These are phyloP conservation scores for Electrona antarctica DNA, from an alignment of 2,113 vertebrate genomes.

Conservation along the genomic window DNA sequence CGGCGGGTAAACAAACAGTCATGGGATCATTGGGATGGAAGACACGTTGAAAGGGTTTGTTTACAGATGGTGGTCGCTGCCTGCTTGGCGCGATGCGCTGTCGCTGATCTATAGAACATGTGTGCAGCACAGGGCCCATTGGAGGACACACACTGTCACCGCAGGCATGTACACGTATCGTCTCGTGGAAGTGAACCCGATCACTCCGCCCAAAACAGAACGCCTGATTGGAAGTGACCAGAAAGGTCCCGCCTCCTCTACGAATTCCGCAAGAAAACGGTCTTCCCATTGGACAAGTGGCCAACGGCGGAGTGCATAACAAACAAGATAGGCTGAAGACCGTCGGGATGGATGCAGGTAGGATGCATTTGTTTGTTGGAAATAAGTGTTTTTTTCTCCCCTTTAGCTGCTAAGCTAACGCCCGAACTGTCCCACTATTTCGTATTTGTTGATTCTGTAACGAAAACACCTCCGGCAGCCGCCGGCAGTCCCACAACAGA, in stretches of 20 bases:
- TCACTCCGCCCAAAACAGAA: not conserved
- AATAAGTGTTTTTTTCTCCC: conserved; percentile 1
- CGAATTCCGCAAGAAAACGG: conserved; percentile 40
- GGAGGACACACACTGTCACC: not conserved
- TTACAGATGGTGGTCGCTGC: not conserved
- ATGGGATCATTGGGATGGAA: conserved; percentile 23
- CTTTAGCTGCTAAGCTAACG: not conserved
- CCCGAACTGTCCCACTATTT: not conserved
- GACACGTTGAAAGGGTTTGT: conserved; percentile 22
- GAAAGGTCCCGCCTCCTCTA: conserved; percentile 15
- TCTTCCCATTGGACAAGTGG: conserved; percentile 61
- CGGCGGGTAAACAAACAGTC: conserved; percentile 15
- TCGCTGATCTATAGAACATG: not conserved
- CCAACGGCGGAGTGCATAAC: conserved; percentile 58
- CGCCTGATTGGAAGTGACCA: conserved; percentile 24
- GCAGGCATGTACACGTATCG: not conserved
- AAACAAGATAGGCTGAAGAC: conserved; percentile 79
- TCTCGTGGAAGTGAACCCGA: not conserved
- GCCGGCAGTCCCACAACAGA: not conserved
- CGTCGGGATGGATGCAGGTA: conserved; percentile 86
- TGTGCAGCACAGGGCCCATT: not conserved
- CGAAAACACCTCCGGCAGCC: not conserved
- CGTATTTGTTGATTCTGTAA: not conserved
- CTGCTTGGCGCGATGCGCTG: not conserved
- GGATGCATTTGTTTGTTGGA: conserved; percentile 16